A percentile compares a stretch with the other conserved stretches of the same genome.
phyloP scores from a whole-genome alignment of 2,113 vertebrate species.

The Antigone vipio region DNA sequence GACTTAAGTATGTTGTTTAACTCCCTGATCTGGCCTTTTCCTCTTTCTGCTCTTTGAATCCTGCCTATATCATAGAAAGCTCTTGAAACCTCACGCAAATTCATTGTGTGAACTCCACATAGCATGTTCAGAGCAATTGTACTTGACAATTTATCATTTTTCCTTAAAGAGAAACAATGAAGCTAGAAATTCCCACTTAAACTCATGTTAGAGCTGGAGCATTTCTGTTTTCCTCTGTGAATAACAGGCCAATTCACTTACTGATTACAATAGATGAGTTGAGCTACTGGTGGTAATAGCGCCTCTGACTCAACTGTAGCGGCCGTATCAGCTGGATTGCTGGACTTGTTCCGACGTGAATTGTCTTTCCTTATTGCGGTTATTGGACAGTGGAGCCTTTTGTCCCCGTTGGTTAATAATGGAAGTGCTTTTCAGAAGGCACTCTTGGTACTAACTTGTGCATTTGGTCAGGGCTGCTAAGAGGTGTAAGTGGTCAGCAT shows the following conservation, averaged over 20 bases:
- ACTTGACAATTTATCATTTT: neutral
- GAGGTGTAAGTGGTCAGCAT: neutral
- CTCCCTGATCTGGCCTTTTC: neutral
- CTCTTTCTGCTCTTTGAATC: neutral
- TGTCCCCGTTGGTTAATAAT: neutral
- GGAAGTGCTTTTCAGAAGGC: neutral
- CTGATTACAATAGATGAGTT: neutral
- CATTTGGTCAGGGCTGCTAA: neutral
- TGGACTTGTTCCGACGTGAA: neutral
- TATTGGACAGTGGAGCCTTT: neutral
- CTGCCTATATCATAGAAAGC: neutral
- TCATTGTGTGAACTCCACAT: neutral
- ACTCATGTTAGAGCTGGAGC: neutral
- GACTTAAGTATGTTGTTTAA: neutral
- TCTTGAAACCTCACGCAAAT: neutral
- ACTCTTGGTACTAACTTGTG: neutral
- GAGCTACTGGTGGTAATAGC: neutral
- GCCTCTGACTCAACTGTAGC: neutral
- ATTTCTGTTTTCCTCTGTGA: neutral
- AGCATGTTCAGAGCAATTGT: neutral
- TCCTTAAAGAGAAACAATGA: neutral
- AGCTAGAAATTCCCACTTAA: neutral
- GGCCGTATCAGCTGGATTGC: neutral
- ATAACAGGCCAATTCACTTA: neutral
- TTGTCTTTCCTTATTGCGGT: conserved; percentile 3